phyloP scores from a whole-genome alignment of 1,140 invertebrate genomes.

The Cydia strobilella region DNA sequence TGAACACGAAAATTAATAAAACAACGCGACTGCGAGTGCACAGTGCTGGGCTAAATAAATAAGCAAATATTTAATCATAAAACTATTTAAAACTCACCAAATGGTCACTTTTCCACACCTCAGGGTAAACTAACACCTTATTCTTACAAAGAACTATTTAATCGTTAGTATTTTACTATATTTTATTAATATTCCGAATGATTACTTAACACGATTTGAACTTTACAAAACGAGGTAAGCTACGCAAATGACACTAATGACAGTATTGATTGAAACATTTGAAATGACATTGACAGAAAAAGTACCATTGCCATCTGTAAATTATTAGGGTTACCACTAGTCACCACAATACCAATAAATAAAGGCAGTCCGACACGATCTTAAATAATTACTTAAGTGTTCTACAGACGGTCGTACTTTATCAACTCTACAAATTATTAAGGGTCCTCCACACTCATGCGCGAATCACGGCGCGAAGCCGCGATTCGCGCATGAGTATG shows the following conservation, averaged over 20 bases:
- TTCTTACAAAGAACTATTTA: not conserved
- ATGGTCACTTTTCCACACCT: not conserved
- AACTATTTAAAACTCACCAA: slow-evolving; percentile 12
- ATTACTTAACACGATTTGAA: slow-evolving; percentile 30
- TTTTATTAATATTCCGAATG: slow-evolving; percentile 11
- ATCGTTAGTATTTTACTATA: not conserved
- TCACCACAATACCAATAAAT: too few species aligned
- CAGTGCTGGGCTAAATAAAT: not conserved
- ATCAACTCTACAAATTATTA: too few species aligned
- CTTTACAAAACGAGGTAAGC: slow-evolving; percentile 31
- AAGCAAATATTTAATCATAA: not conserved
- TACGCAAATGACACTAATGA: slow-evolving; percentile 5
- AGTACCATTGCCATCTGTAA: not conserved
- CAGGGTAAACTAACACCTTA: not conserved
- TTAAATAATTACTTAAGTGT: too few species aligned
- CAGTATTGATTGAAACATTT: slow-evolving; percentile 4
- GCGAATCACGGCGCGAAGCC: too few species aligned
- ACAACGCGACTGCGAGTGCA: not conserved
- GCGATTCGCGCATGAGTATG: too few species aligned
- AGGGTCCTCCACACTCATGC: too few species aligned
- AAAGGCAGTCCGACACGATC: too few species aligned
- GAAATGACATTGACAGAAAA: not conserved
- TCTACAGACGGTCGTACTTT: too few species aligned
- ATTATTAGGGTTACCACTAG: too few species aligned
- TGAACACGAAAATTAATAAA: slow-evolving; percentile 24